Base-by-base conservation (phyloP, 2,113 vertebrate genomes). In the Dolichallabes microphthalmus region DNA sequence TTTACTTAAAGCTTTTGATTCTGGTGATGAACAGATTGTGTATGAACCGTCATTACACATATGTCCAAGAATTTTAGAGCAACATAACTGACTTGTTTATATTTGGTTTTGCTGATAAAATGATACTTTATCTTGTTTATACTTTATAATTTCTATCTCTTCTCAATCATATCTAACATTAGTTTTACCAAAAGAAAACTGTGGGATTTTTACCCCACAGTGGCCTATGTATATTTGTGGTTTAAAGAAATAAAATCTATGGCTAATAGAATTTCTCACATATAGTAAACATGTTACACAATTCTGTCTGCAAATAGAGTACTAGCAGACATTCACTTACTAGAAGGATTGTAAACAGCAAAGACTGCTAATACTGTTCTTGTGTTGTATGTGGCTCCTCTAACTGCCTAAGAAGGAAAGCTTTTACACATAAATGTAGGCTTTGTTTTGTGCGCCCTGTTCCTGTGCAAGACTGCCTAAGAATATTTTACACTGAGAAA, bases 341-440 rank as follows among this genome's bases (percentile, higher is more conserved):
- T 90, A 86, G 58, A 88, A 58, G 61, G 82, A 87, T 90, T 92
- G 90, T 82, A 90, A 88, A 90, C 86, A 84, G 83, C 80, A 88
- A 90, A 91, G 30, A 89, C 80, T 66, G 71, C 19, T 76, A 73
- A 80, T 55, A 35, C 55, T 22, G 82, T 69, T 88, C 45, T 14
- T 85, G 83, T 85, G 50, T 45, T 77, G 78, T 82, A 82, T 82
- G 75, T 80, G 64, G 60, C 55, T 53, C 73, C 83, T 85, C 79
- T 80, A 89, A 89, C 90, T 83, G 89, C 88, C 83, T 90, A 87
- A 77, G 73, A 87, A 77, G 68, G 39, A 88, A 83, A 66, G 80
- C 69, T 91, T 82, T 89, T 89, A 75, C 91, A 90, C 82, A 86
- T 85, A 88, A 88, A 82, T 87, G 82, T 88, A 86, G 85, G 19